Evolutionary conservation across 2,888 invertebrate genomes (phyloP).

Genomic region (Dinocampus coccinellae): DNA sequence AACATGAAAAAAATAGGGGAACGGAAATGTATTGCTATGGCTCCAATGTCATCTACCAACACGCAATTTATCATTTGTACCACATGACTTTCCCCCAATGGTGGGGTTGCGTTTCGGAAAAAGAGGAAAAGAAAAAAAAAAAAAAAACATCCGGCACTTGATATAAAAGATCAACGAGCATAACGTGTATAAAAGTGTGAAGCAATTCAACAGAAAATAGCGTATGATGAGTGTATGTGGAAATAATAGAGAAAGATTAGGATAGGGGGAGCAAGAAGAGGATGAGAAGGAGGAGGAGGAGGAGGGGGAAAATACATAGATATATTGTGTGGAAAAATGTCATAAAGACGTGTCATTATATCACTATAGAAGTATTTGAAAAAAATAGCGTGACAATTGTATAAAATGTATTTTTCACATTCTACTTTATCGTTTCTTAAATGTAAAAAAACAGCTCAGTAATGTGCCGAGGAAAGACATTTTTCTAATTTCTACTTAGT

Average conservation of each 20-base stretch:
- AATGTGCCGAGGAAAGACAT: slow-evolving; percentile 42
- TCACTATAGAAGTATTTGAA: neutral
- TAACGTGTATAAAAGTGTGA: slow-evolving; percentile 4
- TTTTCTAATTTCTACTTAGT: slow-evolving; percentile 56
- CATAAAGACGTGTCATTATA: slow-evolving; percentile 6
- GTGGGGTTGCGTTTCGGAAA: no score
- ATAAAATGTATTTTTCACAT: slow-evolving; percentile 50
- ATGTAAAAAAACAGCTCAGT: slow-evolving; percentile 37
- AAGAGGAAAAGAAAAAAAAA: neutral
- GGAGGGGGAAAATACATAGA: no score
- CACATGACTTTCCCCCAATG: no score
- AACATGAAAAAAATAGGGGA: no score
- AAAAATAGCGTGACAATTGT: slow-evolving; percentile 30
- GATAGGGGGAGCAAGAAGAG: no score
- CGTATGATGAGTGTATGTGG: neutral
- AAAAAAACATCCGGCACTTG: neutral
- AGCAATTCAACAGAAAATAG: slow-evolving; percentile 30
- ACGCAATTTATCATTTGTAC: no score
- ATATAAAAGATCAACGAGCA: neutral
- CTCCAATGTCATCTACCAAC: no score
- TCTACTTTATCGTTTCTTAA: slow-evolving; percentile 50
- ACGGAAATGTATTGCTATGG: no score
- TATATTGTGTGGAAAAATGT: neutral
- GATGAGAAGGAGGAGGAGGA: no score
- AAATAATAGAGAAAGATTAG: slow-evolving; percentile 17